phyloP scores from a whole-genome alignment of 1,140 invertebrate species.

The Ptiloglossa arizonensis region DNA sequence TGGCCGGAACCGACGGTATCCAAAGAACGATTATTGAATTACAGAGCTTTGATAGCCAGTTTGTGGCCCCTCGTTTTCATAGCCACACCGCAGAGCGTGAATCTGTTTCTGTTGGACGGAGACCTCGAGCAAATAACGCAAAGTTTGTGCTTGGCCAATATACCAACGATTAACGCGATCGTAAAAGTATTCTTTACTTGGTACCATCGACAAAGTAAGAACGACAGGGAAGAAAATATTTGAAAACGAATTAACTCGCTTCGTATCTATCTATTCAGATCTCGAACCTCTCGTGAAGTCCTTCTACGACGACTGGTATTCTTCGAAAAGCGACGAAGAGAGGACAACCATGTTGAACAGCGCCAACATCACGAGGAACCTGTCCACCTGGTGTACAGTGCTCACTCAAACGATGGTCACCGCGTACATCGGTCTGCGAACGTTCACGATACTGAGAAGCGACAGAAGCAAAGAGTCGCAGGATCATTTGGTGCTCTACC shows the following conservation, averaged over 20 bases:
- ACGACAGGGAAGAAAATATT: no score
- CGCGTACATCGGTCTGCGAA: constrained; percentile 14
- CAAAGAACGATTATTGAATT: background rate
- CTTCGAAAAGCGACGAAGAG: background rate
- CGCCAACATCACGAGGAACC: constrained; percentile 2
- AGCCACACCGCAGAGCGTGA: constrained; percentile 37
- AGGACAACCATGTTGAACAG: constrained; percentile 17
- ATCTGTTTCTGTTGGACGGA: constrained; percentile 43
- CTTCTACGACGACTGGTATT: constrained; percentile 42
- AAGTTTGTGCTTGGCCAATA: constrained; percentile 47
- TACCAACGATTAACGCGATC: constrained; percentile 32
- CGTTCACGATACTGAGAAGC: background rate
- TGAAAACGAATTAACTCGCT: no score
- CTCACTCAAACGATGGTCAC: constrained; percentile 25
- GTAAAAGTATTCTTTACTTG: constrained; percentile 54
- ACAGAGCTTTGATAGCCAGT: background rate
- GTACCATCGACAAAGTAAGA: constrained; percentile 34
- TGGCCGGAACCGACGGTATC: constrained; percentile 34
- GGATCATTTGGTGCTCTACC: constrained; percentile 36
- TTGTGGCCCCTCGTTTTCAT: constrained; percentile 8
- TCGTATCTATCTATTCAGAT: background rate
- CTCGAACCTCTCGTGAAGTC: constrained; percentile 16
- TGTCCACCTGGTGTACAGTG: constrained; percentile 40
- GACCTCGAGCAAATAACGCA: constrained; percentile 42
- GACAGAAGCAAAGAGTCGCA: background rate